Base-by-base conservation (phyloP, 2,113 vertebrate genomes). In the Thamnaconus septentrionalis region DNA sequence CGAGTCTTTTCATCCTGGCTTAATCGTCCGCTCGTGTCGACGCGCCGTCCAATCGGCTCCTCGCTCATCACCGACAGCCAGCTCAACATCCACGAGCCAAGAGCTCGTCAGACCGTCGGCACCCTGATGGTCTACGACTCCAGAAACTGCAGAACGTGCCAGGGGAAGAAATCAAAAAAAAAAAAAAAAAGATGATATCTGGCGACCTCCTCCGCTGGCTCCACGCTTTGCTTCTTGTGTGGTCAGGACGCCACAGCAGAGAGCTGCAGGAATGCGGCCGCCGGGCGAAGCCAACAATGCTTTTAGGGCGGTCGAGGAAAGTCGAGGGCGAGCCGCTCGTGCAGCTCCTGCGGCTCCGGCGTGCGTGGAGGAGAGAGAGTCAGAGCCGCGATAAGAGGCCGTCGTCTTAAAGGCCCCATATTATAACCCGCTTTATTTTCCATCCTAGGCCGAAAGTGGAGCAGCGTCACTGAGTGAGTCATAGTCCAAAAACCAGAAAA, bases 271-370 rank as follows among this genome's bases (percentile, higher is more conserved):
- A 88, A 86, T 81, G 82, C n/a, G 8, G 73, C 64, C 0, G 6
- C 45, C 65, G 50, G 58, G 73, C 64, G 76, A 80, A 69, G 83
- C 84, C 86, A 88, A 88, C 84, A 84, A 85, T 83, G 81, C 83
- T 87, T 81, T 87, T 67, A 81, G 67, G 79, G 81, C 45, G 78
- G 59, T 53, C 52, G 18, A 31, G 18, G 18, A 43, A 59, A 73
- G 57, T 47, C 69, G 64, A 47, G 45, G 52, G 67, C 69, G 65
- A 71, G 71, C 64, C 76, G 61, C 68, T 76, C 8, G 67, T 74
- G 50, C 52, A 45, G 71, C 66, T 74, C 50, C 75, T 80, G 70
- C 40, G 76, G 70, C 56, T 76, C 44, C 5, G 18, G 47, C 11
- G 18, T 58, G 61, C 59, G 59, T 3, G 56, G 61, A 58, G 41